Evolutionary conservation across 2,888 invertebrate genomes (phyloP), one percentile per base, ranked within the genome.

Genomic region (Agrotis clavis): DNA sequence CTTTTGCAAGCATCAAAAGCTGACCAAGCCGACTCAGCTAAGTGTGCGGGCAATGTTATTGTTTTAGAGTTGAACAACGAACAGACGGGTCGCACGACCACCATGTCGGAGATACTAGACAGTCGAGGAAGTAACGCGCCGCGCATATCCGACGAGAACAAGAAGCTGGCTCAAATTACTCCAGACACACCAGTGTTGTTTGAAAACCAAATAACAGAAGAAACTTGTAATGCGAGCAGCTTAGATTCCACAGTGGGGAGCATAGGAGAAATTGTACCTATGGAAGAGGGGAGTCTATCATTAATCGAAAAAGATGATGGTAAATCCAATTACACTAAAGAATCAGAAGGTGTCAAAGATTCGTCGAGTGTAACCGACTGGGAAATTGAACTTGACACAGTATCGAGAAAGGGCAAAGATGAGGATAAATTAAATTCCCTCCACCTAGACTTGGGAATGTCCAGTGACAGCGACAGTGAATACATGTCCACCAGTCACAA

Each of bases 381-480:
- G 97, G 97, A 97, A 89, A 97, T 97, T 93, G 97, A 97, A 86
- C 89, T 97, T 57, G 97, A 97, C 76, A 96, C 97, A 50, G 97
- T 93, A 21, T 87, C 93, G n/a, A 90, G 92, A 47, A 96, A 95
- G 75, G 93, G 92, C 21, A 96, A 96, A 83, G 93, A 94, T 63
- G 95, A 95, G 60, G 94, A 95, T 68, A 96, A 96, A 82, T 86
- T 96, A 67, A 96, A 96, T 84, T 96, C 96, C 16, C 86, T 96
- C 83, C 95, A 96, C 77, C 81, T 96, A 70, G 96, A 96, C 79
- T 87, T 96, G 68, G 96, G 96, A 61, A 96, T 96, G 95, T 96
- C 96, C 19, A 96, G 96, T 82, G 96, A 96, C 72, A 96, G 96
- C 84, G 96, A 96, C 67, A 90, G 86, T 71, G 96, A 96, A 74